Evolutionary conservation across 1,140 invertebrate genomes (phyloP), one percentile per base, ranked within the genome.

Genomic region (Belonocnema kinseyi): DNA sequence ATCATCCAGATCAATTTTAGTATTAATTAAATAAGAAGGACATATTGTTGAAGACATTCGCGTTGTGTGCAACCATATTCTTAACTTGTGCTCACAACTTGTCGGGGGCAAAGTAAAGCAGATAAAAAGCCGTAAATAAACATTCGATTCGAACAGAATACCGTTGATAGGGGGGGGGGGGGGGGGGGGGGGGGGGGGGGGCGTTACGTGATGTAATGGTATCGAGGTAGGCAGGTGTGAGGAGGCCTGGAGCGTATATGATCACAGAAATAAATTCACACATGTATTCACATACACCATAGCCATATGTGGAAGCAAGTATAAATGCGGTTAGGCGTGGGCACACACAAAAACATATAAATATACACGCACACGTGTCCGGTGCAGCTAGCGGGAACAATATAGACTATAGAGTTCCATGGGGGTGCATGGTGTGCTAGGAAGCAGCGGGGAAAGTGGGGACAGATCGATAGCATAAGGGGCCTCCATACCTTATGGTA

Each of bases 401-500:
- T 85, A 85, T 85, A 82, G 80, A 85, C 86, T 85, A 85, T 85
- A 82, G 80, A 82, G 84, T 85, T 85, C 77, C 76, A 87, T 81
- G 84, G 84, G 82, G 87, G 75, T 85, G 76, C 66, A 83, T 84
- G 79, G 82, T 82, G 80, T 77, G 86, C 75, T 71, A 82, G 79
- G 79, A 81, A 84, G 80, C 82, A 84, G 33, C 83, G 79, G 80
- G 76, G 83, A 66, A 81, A 79, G 86, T 85, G 82, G 87, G 85
- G 86, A 87, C 77, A 88, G 84, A 88, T 88, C 87, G 87, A 88
- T 88, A 88, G 80, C 84, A 86, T 86, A 88, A 88, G 86, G 85
- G 87, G 82, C 79, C 83, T 78, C 83, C 86, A 86, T 84, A 88
- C 87, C 87, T 88, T 88, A 88, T 88, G 87, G 87, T 88, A 87